Percentiles rank a stretch among this genome's conserved stretches.
Conservation (phyloP, 2,113 vertebrate genomes). For the Mionectes macconnelli region DNA sequence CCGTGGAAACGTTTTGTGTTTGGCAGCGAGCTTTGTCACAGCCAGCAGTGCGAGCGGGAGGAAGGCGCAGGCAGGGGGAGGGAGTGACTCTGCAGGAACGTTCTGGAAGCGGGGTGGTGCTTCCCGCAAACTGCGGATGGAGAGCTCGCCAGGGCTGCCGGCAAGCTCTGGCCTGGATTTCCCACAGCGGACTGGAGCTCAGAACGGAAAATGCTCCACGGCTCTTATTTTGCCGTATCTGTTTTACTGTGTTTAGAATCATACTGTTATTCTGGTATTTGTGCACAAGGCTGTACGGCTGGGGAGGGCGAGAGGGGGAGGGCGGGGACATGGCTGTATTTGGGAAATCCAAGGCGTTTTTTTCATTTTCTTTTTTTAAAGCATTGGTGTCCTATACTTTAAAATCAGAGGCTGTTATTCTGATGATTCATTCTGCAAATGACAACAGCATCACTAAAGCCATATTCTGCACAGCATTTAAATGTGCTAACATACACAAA, state of each 20-base stretch:
- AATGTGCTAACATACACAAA: not conserved
- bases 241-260: not conserved
- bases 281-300: not conserved
- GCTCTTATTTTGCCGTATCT: not conserved
- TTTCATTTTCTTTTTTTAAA: not conserved
- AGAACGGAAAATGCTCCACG: not conserved
- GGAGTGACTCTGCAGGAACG: not conserved
- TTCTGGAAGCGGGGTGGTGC: conserved; percentile 61
- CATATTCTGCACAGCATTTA: not conserved
- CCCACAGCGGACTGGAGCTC: not conserved
- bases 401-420: not conserved
- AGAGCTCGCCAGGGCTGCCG: not conserved
- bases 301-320: accelerated
- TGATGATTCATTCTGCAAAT: not conserved
- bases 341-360: not conserved
- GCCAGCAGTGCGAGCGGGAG: not conserved
- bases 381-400: not conserved
- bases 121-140: not conserved
- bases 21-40: not conserved
- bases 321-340: not conserved
- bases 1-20: not conserved
- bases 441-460: not conserved
- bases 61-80: not conserved
- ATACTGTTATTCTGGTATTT: not conserved
- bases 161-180: not conserved